These are phyloP conservation scores for Tricholaema leucomelas DNA, from an alignment of 2,113 vertebrate species.

Conservation along the genomic window DNA sequence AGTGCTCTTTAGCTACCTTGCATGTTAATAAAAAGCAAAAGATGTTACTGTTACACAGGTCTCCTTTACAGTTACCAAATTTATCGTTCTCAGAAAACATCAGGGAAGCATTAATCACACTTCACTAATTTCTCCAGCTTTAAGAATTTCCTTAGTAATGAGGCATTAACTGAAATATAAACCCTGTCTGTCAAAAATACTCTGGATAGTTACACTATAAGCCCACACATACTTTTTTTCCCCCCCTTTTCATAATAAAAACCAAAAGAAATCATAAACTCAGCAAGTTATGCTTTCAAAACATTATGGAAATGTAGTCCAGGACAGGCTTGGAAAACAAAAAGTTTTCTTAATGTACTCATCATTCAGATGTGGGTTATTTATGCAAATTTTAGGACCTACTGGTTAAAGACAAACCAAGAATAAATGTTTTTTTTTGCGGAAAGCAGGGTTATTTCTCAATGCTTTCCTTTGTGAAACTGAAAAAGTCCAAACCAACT, in stretches of 20 bases:
- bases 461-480: background rate
- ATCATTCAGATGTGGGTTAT: background rate
- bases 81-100: background rate
- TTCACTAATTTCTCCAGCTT: background rate
- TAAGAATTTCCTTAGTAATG: background rate
- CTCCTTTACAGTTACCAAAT: background rate
- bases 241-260: accelerated
- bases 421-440: background rate
- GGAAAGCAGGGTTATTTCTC: background rate
- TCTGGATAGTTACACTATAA: background rate
- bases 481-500: background rate
- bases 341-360: background rate
- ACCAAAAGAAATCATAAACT: background rate
- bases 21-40: background rate
- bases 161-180: background rate
- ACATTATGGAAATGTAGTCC: background rate
- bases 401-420: background rate
- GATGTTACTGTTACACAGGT: background rate
- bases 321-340: background rate
- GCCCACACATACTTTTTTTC: no score
- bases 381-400: background rate
- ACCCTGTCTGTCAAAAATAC: background rate
- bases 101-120: accelerated
- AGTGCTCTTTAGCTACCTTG: slow-evolving; percentile 95
- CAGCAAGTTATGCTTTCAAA: background rate